These are phyloP conservation scores for Pollenia angustigena DNA, from an alignment of 2,888 invertebrate genomes.

Conservation along the genomic window DNA sequence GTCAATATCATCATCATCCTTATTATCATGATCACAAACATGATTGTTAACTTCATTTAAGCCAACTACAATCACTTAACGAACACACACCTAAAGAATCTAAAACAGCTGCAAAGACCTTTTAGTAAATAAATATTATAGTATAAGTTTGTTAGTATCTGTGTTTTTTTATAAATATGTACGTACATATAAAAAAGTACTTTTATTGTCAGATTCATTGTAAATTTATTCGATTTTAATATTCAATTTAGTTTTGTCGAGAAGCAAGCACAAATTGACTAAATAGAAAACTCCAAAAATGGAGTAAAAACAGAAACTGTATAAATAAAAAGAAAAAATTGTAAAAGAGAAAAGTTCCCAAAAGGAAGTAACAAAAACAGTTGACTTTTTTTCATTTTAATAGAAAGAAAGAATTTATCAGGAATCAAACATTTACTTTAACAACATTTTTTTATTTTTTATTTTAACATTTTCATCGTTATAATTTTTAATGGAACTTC, in stretches of 20 bases:
- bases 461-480: constrained; percentile 50
- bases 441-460: constrained; percentile 15
- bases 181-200: constrained; percentile 12
- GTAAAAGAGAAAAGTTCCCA: constrained; percentile 1
- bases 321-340: constrained; percentile 18
- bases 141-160: neutral
- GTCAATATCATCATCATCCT: constrained; percentile 4
- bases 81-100: constrained; percentile 46
- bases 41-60: constrained; percentile 18
- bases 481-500: constrained; percentile 69
- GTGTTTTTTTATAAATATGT: neutral
- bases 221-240: constrained; percentile 76
- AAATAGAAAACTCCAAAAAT: constrained; percentile 43
- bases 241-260: constrained; percentile 74
- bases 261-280: constrained; percentile 35
- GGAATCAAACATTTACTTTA: constrained; percentile 62
- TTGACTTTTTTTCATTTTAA: constrained; percentile 24
- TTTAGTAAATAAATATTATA: constrained; percentile 3
- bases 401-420: constrained; percentile 28
- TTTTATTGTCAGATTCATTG: constrained; percentile 71
- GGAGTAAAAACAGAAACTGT: constrained; percentile 63
- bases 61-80: constrained; percentile 41
- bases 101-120: constrained; percentile 42
- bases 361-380: constrained; percentile 46
- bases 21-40: neutral